Conservation (phyloP, 2,113 vertebrate genomes). For the Gambusia holbrooki region DNA sequence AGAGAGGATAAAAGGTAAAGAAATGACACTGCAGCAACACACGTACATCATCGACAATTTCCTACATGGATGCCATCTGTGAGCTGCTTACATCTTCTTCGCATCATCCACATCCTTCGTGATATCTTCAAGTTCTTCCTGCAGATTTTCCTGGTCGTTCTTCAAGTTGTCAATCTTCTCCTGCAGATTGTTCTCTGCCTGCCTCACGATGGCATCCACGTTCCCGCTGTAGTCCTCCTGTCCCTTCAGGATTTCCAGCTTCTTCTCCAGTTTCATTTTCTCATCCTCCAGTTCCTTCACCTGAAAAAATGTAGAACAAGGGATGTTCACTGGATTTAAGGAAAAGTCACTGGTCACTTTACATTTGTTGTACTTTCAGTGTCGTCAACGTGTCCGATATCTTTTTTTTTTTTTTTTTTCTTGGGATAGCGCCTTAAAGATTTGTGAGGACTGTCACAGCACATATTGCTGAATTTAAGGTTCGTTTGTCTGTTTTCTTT, state of each 20-base stretch:
- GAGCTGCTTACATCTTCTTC: conserved; percentile 65
- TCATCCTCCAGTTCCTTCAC: conserved; percentile 78
- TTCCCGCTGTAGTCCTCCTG: conserved; percentile 75
- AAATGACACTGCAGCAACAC: not conserved
- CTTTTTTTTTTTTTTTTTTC: too few relatives aligned
- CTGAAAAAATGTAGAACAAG: conserved; percentile 43
- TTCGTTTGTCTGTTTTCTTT: too few relatives aligned
- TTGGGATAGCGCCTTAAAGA: not conserved
- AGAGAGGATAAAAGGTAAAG: not conserved
- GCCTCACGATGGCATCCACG: conserved; percentile 62
- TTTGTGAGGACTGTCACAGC: not conserved
- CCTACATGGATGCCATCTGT: not conserved
- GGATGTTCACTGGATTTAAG: fast-evolving
- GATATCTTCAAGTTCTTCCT: conserved; percentile 58
- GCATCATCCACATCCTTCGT: conserved; percentile 67
- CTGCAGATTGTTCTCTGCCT: conserved; percentile 66
- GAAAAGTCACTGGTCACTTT: not conserved
- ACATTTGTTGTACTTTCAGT: not conserved
- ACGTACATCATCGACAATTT: not conserved
- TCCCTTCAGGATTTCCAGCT: conserved; percentile 75
- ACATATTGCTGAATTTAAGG: too few relatives aligned
- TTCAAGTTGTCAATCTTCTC: conserved; percentile 68
- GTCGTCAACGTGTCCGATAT: not conserved
- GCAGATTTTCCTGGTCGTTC: conserved; percentile 69
- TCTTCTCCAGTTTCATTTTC: conserved; percentile 75